Conservation (phyloP, 2,797 vertebrate genomes). For the Myioborus melanocephalus region DNA sequence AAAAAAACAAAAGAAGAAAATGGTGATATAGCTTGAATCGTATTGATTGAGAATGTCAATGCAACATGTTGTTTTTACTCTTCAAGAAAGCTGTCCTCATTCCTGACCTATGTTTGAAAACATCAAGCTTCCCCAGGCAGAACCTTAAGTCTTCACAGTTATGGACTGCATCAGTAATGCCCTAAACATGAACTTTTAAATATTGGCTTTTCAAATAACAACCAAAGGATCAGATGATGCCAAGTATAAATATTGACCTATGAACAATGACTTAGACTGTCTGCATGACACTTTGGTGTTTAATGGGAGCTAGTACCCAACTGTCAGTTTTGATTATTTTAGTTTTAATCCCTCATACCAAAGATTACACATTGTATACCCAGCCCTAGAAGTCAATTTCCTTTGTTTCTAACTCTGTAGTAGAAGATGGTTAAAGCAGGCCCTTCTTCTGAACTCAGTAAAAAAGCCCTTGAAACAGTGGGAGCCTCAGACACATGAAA, state of each 20-base stretch:
- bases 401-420: not conserved
- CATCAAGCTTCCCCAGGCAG: not conserved
- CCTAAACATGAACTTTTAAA: not conserved
- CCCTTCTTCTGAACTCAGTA: not conserved
- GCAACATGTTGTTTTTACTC: not conserved
- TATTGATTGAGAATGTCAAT: not conserved
- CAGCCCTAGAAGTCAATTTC: not conserved
- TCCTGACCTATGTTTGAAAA: not conserved
- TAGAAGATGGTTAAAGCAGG: not conserved
- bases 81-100: not conserved
- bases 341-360: not conserved
- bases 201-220: conserved; percentile 1
- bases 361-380: not conserved
- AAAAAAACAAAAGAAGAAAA: not conserved
- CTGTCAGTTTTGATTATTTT: not conserved
- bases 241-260: conserved; percentile 2
- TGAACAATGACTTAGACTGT: not conserved
- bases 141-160: not conserved
- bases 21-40: not conserved
- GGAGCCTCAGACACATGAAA: not conserved
- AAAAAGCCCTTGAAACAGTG: not conserved
- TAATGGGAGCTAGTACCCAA: not conserved
- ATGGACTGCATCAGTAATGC: not conserved
- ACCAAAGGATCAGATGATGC: not conserved
- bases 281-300: not conserved